Conservation (phyloP, 2,888 invertebrate species). For the Sialis fuliginosa region DNA sequence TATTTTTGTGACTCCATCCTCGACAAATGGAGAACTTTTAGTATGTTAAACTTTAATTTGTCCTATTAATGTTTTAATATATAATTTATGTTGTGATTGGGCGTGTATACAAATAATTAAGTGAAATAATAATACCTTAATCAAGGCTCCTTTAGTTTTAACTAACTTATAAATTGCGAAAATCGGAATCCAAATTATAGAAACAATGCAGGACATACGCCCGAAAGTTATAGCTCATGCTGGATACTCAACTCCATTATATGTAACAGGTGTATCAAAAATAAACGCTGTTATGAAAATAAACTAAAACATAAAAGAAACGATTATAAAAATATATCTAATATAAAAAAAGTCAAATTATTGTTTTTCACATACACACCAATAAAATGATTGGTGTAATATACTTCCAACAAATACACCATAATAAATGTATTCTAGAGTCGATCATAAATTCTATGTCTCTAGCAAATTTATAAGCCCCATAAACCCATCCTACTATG, state of each 20-base stretch:
- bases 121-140: slow-evolving; percentile 21
- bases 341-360: no score
- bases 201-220: slow-evolving; percentile 48
- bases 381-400: slow-evolving; percentile 47
- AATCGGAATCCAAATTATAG: slow-evolving; percentile 59
- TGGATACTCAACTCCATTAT: slow-evolving; percentile 34
- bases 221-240: slow-evolving; percentile 37
- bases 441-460: slow-evolving; percentile 60
- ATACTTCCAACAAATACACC: slow-evolving; percentile 56
- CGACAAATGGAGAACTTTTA: no score
- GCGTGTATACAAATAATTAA: no score
- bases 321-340: no score
- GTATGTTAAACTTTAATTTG: no score
- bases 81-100: no score
- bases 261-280: slow-evolving; percentile 37
- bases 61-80: no score
- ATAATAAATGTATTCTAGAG: slow-evolving; percentile 36
- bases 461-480: slow-evolving; percentile 38
- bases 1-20: no score
- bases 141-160: slow-evolving; percentile 21
- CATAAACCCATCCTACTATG: slow-evolving; percentile 70
- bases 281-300: slow-evolving; percentile 43
- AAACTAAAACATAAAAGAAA: slow-evolving; percentile 28
- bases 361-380: slow-evolving; percentile 24
- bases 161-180: slow-evolving; percentile 38